Evolutionary conservation across 2,888 invertebrate species (phyloP), one percentile per base, ranked within the genome.

Genomic region (Nipponacmea schrenckii): DNA sequence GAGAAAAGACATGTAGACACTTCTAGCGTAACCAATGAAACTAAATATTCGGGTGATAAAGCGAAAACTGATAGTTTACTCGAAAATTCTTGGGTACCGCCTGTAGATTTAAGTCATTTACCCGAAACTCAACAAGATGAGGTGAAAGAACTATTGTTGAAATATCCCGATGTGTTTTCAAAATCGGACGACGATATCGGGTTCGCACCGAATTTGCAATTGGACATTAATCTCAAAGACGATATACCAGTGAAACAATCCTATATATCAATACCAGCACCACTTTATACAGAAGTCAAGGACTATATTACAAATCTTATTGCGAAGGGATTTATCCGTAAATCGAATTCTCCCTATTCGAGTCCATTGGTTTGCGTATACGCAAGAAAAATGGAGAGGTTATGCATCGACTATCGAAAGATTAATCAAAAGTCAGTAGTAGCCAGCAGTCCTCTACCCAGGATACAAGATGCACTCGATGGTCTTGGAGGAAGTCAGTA

Each of bases 331-430:
- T 12, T 62, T 39, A 31, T 69, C 20, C 62, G 63, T 20, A 62
- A 69, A 24, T 69, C 63, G 10, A 64, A 39, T 14, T 63, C 46
- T 39, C 56, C 15, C 20, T 69, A 64, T 46, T 69, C 69, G 15
- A 20, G 44, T 20, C 69, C 69, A 39, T 20, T 62, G 12, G 69
- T 62, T 27, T 69, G 62, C n/a, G 69, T n/a, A n/a, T 69, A 17
- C 69, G 69, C 8, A 69, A 69, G 27, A 69, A 69, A 45, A 26
- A 62, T 62, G 69, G 69, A 15, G 62, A 62, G 69, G 7, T 15
- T 69, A 3, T 62, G 69, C n/a, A 15, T 24, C 17, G 69, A 69
- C 63, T 69, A 69, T 46, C 62, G 69, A 0, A 12, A 44, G 10
- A 56, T 69, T n/a, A 69, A 69, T 20, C 27, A 27, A n/a, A 50